Conservation (phyloP, 1,140 invertebrate genomes). For the Saccostrea glomerata region DNA sequence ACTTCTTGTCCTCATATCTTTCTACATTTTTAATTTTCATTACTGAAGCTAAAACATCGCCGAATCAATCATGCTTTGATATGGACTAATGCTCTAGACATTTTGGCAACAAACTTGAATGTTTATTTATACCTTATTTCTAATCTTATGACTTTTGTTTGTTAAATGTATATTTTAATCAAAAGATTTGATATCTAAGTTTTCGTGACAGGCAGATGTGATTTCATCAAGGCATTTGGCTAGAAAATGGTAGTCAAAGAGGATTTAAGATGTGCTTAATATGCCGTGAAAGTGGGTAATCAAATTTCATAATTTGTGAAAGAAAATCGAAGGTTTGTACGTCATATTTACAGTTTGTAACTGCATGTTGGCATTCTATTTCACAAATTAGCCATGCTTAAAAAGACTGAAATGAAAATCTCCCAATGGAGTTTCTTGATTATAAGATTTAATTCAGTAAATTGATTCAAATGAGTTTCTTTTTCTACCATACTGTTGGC, state of each 20-base stretch:
- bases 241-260: conserved; percentile 28
- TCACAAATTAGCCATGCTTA: conserved; percentile 28
- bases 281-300: conserved; percentile 29
- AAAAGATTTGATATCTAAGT: conserved; percentile 33
- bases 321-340: conserved; percentile 19
- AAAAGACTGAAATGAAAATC: conserved; percentile 25
- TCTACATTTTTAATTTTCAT: conserved; percentile 34
- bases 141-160: conserved; percentile 21
- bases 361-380: conserved; percentile 27
- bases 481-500: conserved; percentile 22
- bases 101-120: conserved; percentile 27
- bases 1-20: conserved; percentile 3
- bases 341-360: conserved; percentile 29
- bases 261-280: conserved; percentile 11
- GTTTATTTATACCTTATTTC: conserved; percentile 1
- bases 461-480: conserved; percentile 38
- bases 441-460: conserved; percentile 30
- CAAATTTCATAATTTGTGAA: conserved; percentile 35
- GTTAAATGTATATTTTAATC: conserved; percentile 27
- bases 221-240: conserved; percentile 33
- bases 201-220: conserved; percentile 29
- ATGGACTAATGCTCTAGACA: neutral
- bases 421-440: conserved; percentile 14
- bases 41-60: neutral
- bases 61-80: conserved; percentile 29